phyloP scores from a whole-genome alignment of 2,797 vertebrate genomes.

The Anolis apletophallus region DNA sequence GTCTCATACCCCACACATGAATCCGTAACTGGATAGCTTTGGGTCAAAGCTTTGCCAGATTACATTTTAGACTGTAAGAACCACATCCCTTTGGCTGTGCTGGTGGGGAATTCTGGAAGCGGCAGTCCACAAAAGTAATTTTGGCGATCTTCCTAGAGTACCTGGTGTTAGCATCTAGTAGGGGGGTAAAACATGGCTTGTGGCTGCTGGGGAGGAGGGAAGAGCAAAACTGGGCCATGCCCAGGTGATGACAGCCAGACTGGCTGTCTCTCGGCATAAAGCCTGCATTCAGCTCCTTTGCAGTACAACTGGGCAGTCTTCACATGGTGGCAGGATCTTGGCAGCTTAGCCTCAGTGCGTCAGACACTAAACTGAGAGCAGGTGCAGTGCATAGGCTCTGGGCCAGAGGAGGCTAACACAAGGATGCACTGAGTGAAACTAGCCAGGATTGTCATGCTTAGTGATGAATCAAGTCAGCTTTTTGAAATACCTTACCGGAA shows the following conservation, averaged over 20 bases:
- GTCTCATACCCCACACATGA: neutral
- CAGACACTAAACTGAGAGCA: conserved; percentile 3
- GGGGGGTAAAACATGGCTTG: neutral
- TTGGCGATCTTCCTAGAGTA: no score
- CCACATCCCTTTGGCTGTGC: no score
- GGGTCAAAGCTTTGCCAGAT: no score
- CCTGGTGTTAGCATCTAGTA: neutral
- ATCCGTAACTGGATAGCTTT: neutral
- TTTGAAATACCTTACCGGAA: conserved; percentile 25
- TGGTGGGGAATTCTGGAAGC: no score
- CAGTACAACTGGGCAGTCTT: neutral
- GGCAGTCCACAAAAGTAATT: neutral
- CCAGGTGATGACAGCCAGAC: neutral
- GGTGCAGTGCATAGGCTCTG: conserved; percentile 3
- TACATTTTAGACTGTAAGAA: no score
- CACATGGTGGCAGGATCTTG: conserved; percentile 7
- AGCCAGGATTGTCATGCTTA: neutral
- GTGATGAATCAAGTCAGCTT: conserved; percentile 14
- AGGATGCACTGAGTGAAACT: conserved; percentile 10
- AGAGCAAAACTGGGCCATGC: no score
- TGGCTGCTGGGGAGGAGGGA: no score
- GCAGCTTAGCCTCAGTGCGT: neutral
- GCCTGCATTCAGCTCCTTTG: neutral
- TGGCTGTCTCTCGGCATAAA: neutral
- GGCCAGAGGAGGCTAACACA: conserved; percentile 24